Conservation (phyloP, 2,888 invertebrate genomes). For the Acanthosepion esculentum region DNA sequence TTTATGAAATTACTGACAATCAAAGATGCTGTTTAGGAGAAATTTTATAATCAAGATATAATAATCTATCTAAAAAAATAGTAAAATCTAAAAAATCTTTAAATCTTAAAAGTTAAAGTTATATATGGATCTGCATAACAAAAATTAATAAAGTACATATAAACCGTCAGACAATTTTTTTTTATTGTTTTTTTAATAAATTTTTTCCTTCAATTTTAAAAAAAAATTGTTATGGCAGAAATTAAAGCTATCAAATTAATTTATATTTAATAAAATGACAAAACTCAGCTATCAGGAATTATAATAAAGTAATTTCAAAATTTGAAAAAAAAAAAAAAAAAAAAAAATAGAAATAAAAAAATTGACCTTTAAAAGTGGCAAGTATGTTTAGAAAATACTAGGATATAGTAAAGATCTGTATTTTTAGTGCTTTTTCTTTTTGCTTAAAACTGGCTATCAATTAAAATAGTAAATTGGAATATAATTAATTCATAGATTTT, state of each 20-base stretch:
- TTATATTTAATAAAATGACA: not conserved
- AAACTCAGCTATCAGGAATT: not conserved
- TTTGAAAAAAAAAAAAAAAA: not conserved
- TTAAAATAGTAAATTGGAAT: not conserved
- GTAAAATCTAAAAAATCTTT: not conserved
- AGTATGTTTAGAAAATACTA: not conserved
- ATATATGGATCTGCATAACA: not conserved
- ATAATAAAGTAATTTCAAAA: not conserved
- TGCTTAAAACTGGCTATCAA: not conserved
- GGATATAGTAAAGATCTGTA: not conserved
- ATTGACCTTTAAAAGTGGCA: too few relatives aligned
- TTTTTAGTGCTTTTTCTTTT: not conserved
- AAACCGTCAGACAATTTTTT: not conserved
- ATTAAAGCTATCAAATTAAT: not conserved
- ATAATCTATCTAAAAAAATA: not conserved
- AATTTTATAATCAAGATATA: not conserved
- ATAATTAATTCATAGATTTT: too few relatives aligned
- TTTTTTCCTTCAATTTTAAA: too few relatives aligned
- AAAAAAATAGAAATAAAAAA: too few relatives aligned
- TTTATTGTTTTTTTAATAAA: not conserved
- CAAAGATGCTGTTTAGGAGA: not conserved
- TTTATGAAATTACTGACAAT: not conserved
- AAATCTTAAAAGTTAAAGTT: not conserved
- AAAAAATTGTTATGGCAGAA: too few relatives aligned
- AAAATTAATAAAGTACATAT: not conserved